phyloP scores from a whole-genome alignment of 2,797 vertebrate genomes.

The Coilia nasus region DNA sequence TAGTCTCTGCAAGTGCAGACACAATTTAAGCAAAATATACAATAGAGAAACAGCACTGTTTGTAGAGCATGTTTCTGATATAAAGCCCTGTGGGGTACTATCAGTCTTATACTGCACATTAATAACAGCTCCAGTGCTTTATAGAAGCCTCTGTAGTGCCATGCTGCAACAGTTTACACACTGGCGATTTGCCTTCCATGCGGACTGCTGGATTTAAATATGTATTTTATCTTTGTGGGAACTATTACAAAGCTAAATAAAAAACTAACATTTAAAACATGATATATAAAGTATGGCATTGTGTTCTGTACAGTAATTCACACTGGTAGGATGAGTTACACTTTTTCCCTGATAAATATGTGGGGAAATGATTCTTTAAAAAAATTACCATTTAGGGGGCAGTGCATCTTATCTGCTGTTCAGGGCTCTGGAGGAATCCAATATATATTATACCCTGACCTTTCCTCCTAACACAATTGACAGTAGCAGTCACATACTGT shows the following conservation, averaged over 20 bases:
- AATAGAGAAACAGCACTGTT: constrained; percentile 64
- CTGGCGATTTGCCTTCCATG: background rate
- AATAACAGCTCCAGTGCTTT: background rate
- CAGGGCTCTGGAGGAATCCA: constrained; percentile 47
- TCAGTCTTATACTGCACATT: background rate
- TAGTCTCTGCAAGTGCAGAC: constrained; percentile 57
- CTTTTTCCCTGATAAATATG: background rate
- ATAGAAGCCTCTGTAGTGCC: background rate
- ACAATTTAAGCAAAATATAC: constrained; percentile 55
- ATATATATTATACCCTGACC: constrained; percentile 63
- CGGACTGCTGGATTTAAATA: background rate
- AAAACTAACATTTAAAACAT: no score
- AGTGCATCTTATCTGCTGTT: constrained; percentile 24
- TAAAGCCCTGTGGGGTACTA: background rate
- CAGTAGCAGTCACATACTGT: constrained; percentile 55
- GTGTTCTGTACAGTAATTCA: no score
- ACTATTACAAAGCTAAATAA: no score
- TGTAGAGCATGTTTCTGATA: constrained; percentile 34
- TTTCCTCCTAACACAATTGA: constrained; percentile 62
- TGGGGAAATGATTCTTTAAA: background rate
- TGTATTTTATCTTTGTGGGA: no score
- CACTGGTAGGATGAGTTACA: background rate
- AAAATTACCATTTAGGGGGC: background rate
- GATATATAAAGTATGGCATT: no score
- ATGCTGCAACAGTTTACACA: background rate